Conservation (phyloP, 2,888 invertebrate genomes). For the Spatulosminthurus flaviceps region DNA sequence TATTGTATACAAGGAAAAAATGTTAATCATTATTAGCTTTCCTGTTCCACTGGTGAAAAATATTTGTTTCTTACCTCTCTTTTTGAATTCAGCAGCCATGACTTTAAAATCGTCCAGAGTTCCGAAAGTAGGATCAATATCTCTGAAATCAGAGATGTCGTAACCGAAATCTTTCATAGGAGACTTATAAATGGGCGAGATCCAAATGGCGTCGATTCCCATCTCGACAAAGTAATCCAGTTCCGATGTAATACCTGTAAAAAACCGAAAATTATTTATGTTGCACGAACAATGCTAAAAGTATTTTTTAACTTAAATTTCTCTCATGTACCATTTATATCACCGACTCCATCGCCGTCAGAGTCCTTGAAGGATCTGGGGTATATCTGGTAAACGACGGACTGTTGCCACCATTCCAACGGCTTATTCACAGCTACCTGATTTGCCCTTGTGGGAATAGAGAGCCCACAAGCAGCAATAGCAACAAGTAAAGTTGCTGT, state of each 20-base stretch:
- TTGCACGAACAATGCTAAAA: no score
- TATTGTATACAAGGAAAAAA: no score
- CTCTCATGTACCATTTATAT: slow-evolving; percentile 66
- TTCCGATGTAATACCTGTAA: slow-evolving; percentile 69
- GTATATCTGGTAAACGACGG: slow-evolving; percentile 71
- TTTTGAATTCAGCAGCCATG: slow-evolving; percentile 69
- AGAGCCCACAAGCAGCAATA: background rate
- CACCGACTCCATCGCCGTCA: slow-evolving; percentile 86
- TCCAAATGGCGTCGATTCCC: slow-evolving; percentile 80
- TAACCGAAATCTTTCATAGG: slow-evolving; percentile 90
- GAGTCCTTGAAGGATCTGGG: slow-evolving; percentile 81
- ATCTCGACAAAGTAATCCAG: slow-evolving; percentile 71
- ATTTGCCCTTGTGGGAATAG: background rate
- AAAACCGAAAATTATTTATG: background rate
- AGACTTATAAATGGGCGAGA: slow-evolving; percentile 84
- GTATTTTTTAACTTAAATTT: no score
- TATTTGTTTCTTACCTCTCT: no score
- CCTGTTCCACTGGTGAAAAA: no score
- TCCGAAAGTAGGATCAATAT: slow-evolving; percentile 79
- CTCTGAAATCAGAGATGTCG: slow-evolving; percentile 81
- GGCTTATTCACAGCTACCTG: background rate
- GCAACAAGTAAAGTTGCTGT: no score
- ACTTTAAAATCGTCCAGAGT: slow-evolving; percentile 75
- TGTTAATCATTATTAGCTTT: no score
- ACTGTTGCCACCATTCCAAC: slow-evolving; percentile 84